phyloP scores from a whole-genome alignment of 1,140 invertebrate genomes.

The Lepidurus packardi region DNA sequence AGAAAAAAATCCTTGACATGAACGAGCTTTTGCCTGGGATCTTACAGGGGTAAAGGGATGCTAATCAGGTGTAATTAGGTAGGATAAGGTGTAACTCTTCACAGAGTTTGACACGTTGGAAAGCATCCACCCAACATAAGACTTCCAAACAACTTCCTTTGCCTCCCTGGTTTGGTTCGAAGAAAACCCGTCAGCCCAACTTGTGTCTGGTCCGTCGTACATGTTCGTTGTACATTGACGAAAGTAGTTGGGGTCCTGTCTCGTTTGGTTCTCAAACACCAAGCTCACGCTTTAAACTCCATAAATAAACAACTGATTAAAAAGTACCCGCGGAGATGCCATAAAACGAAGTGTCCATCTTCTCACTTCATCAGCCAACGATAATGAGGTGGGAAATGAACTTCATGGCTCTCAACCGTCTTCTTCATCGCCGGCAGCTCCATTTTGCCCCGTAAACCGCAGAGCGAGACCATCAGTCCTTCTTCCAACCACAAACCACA shows the following conservation, averaged over 20 bases:
- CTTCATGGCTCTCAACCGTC: neutral
- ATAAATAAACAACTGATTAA: slow-evolving; percentile 20
- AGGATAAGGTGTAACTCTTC: slow-evolving; percentile 8
- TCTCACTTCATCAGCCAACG: slow-evolving; percentile 11
- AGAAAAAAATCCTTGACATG: neutral
- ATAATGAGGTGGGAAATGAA: slow-evolving; percentile 11
- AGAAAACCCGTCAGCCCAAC: neutral
- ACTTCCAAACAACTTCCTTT: neutral
- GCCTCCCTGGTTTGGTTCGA: neutral
- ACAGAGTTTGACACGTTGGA: neutral
- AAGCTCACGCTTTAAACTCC: neutral
- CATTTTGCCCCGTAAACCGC: neutral
- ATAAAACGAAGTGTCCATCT: neutral
- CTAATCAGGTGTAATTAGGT: slow-evolving; percentile 10
- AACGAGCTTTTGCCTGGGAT: neutral
- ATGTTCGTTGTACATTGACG: neutral
- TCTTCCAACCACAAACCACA: neutral
- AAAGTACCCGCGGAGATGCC: slow-evolving; percentile 4
- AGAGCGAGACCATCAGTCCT: neutral
- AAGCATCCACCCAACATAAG: slow-evolving; percentile 14
- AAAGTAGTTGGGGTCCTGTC: neutral
- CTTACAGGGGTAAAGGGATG: neutral
- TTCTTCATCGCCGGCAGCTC: neutral
- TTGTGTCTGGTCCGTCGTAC: neutral
- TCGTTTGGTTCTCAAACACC: neutral